phyloP scores from a whole-genome alignment of 1,140 invertebrate genomes.

The Pomacea maculata region DNA sequence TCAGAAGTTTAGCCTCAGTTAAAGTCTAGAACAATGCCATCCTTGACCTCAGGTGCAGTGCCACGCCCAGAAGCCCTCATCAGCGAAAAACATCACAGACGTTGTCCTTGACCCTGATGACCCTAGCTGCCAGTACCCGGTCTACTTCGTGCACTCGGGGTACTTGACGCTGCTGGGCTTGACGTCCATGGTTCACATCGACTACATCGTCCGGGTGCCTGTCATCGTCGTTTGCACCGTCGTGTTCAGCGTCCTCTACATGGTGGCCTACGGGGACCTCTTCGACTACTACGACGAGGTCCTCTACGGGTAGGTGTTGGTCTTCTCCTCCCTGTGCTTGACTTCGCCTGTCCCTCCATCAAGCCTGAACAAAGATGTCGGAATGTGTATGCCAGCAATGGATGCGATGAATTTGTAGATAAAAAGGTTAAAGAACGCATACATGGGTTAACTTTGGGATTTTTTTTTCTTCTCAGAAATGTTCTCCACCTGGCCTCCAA shows the following conservation, averaged over 20 bases:
- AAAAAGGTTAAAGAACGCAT: neutral
- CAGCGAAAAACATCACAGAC: neutral
- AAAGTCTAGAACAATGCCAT: too few species aligned
- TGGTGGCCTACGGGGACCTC: constrained; percentile 69
- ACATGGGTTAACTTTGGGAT: neutral
- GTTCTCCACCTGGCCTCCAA: constrained; percentile 12
- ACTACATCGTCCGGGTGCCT: constrained; percentile 75
- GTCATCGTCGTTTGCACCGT: constrained; percentile 73
- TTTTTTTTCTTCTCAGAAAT: constrained; percentile 5
- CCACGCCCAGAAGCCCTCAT: constrained; percentile 18
- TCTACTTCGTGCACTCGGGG: constrained; percentile 78
- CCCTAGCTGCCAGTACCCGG: constrained; percentile 69
- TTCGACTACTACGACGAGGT: constrained; percentile 63
- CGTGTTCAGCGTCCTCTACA: constrained; percentile 74
- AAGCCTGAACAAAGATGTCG: neutral
- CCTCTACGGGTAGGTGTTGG: constrained; percentile 9
- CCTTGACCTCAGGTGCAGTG: constrained; percentile 15
- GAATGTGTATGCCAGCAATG: neutral
- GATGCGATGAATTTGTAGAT: neutral
- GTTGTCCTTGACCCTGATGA: constrained; percentile 17
- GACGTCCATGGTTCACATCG: constrained; percentile 77
- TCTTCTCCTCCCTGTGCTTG: neutral
- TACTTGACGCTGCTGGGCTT: constrained; percentile 77
- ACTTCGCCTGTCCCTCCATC: neutral
- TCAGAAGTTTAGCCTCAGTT: too few species aligned